Evolutionary conservation across 2,888 invertebrate genomes (phyloP).

Genomic region (Cistogaster globosa): DNA sequence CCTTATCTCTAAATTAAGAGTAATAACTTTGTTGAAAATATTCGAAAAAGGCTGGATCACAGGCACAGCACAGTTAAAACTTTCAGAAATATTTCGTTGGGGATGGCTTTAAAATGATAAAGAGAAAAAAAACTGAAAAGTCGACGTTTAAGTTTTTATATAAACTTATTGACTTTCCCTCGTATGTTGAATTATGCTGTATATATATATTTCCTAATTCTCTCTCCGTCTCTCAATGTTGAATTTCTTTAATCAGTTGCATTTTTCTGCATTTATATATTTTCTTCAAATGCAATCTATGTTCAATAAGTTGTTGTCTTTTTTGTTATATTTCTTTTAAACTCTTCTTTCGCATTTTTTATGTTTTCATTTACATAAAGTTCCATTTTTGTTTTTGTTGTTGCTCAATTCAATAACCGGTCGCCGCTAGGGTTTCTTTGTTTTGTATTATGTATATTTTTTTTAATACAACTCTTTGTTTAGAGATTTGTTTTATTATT

Average conservation of each 20-base stretch:
- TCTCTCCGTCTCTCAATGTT: neutral
- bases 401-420: slow-evolving; percentile 65
- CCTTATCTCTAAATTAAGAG: too few species aligned
- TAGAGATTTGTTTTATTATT: slow-evolving; percentile 61
- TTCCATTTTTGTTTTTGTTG: slow-evolving; percentile 29
- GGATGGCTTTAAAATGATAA: too few species aligned
- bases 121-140: too few species aligned
- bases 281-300: slow-evolving; percentile 28
- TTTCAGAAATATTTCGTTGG: too few species aligned
- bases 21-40: too few species aligned
- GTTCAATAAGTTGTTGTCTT: slow-evolving; percentile 9
- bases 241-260: slow-evolving; percentile 10
- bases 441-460: slow-evolving; percentile 52
- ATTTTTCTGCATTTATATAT: slow-evolving; percentile 8
- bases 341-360: slow-evolving; percentile 12
- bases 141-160: too few species aligned
- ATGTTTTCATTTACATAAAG: too few species aligned
- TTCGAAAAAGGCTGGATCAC: too few species aligned
- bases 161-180: neutral
- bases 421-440: slow-evolving; percentile 67
- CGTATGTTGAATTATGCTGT: slow-evolving; percentile 20
- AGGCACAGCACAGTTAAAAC: too few species aligned
- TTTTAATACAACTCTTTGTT: slow-evolving; percentile 67
- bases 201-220: neutral
- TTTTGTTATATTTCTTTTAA: slow-evolving; percentile 38